Percentiles rank a stretch among this genome's conserved stretches.
Conservation (phyloP, 2,113 vertebrate species). For the Emydura subglobosa region DNA sequence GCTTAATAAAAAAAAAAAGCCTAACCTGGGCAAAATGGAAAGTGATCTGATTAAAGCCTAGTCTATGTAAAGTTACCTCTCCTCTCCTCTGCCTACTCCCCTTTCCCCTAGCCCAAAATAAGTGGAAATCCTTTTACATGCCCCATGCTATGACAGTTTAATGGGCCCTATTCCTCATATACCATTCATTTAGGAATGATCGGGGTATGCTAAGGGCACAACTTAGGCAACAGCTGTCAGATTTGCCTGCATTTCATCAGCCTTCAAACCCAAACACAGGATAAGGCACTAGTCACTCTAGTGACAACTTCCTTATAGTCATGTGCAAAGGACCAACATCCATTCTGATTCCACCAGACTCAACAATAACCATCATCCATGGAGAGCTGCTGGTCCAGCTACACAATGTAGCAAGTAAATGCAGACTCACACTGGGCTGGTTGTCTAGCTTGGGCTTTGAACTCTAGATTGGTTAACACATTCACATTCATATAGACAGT, state of each 20-base stretch:
- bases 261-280: neutral
- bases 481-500: neutral
- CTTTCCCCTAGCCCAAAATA: neutral
- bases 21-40: neutral
- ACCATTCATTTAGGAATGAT: neutral
- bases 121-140: neutral
- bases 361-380: neutral
- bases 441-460: neutral
- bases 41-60: neutral
- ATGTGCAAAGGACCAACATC: neutral
- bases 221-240: neutral
- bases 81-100: neutral
- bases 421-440: neutral
- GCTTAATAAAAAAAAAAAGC: neutral
- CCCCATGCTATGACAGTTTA: neutral
- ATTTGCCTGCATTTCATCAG: rapidly evolving
- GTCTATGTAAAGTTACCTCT: neutral
- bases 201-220: neutral
- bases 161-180: neutral
- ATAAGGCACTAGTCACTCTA: neutral
- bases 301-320: neutral
- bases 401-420: neutral
- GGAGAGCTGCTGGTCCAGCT: neutral
- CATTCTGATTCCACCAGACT: neutral
- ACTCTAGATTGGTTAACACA: neutral